Base-by-base conservation (phyloP, 2,888 invertebrate species). In the Cataglyphis albicans region DNA sequence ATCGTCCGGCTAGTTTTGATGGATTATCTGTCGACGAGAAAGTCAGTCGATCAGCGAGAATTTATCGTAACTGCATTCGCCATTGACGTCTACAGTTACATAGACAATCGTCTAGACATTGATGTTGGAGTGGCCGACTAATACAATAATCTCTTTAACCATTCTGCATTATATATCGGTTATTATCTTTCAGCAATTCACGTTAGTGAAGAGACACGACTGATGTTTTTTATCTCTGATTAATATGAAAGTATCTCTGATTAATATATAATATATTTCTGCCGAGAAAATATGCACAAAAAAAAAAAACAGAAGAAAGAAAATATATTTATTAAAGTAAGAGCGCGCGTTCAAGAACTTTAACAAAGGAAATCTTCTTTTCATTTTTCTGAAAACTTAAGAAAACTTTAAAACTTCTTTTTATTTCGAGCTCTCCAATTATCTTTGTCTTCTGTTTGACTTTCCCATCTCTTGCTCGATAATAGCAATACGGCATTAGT, bases 1-100 rank as follows among this genome's bases (percentile, higher is more conserved):
- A 85, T 89, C 70, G 86, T 87, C 65, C 74, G 32, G 82, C 80
- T 83, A 84, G 82, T 87, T 89, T 89, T 89, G 87, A 89, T 89
- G 89, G 89, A 89, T 89, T 89, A 87, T 89, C 82, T 55, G 83
- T 63, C 61, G 74, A 65, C 57, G 55, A 70, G 63, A 48, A 81
- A 88, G 84, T 80, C 85, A 83, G 82, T 82, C 84, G 82, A 86
- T 87, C 83, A 81, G 65, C 29, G 74, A 81, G 78, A 82, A 89
- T 89, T 89, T 89, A 87, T 89, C 83, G 89, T 81, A 70, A 65
- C 61, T 63, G 78, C 44, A 48, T 63, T 61, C 38, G n/a, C 81
- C 52, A 64, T 57, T 52, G 81, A 74, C 52, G 52, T 55, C 21
- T 68, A 38, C 41, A 59, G 74, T 63, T 64, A 64, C 29, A 38